Evolutionary conservation across 2,797 vertebrate species (phyloP).

Genomic region (Catharus ustulatus): DNA sequence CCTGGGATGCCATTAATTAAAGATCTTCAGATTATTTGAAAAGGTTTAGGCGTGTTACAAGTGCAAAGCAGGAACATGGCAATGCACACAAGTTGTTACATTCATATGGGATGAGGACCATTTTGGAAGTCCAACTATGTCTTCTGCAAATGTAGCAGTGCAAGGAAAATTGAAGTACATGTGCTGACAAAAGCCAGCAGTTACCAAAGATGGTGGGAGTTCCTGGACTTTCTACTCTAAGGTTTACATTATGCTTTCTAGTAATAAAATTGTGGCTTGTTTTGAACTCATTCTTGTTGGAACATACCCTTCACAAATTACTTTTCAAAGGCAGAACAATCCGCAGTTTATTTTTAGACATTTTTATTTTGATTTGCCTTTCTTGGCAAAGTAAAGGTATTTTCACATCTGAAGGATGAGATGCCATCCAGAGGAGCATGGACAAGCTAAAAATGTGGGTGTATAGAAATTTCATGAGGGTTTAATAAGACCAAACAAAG

Average conservation of each 20-base stretch:
- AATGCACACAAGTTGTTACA: background rate
- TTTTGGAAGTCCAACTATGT: background rate
- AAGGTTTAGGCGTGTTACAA: background rate
- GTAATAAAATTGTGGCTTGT: background rate
- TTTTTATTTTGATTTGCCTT: background rate
- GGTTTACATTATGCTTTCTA: background rate
- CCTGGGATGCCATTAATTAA: background rate
- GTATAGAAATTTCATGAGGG: background rate
- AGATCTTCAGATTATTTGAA: background rate
- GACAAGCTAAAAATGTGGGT: background rate
- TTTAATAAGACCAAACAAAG: background rate
- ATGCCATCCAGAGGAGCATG: accelerated
- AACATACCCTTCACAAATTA: background rate
- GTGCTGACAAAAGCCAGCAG: background rate
- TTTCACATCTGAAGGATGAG: background rate
- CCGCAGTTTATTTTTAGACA: background rate
- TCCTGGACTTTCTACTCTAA: background rate
- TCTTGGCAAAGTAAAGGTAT: background rate
- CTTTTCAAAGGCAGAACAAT: background rate
- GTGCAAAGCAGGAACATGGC: background rate
- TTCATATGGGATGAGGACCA: background rate
- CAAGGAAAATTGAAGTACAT: background rate
- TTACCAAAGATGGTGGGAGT: background rate
- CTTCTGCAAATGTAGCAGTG: background rate
- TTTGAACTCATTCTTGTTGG: background rate